Conservation (phyloP, 1,140 invertebrate species). For the Thrips palmi region DNA sequence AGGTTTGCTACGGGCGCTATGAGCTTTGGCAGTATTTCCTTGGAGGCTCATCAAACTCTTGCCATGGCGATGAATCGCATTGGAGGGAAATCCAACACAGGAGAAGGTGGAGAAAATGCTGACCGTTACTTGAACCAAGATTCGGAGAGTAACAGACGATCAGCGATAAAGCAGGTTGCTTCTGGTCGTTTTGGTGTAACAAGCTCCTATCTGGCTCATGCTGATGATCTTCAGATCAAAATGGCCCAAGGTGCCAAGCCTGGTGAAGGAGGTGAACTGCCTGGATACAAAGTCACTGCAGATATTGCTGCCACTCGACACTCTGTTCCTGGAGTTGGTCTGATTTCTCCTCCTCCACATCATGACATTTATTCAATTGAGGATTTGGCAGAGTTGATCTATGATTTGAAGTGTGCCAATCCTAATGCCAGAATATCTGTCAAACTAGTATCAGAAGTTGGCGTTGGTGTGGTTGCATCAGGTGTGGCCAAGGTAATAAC, state of each 20-base stretch:
- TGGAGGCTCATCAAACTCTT: slow-evolving; percentile 87
- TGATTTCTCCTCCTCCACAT: slow-evolving; percentile 97
- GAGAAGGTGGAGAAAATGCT: slow-evolving; percentile 68
- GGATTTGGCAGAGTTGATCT: slow-evolving; percentile 95
- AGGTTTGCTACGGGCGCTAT: slow-evolving; percentile 70
- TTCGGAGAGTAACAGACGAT: slow-evolving; percentile 53
- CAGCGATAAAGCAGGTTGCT: slow-evolving; percentile 83
- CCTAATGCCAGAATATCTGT: slow-evolving; percentile 89
- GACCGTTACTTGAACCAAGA: slow-evolving; percentile 68
- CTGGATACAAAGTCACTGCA: slow-evolving; percentile 75
- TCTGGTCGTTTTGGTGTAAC: slow-evolving; percentile 97
- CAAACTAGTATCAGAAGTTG: slow-evolving; percentile 95
- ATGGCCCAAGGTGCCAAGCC: slow-evolving; percentile 98
- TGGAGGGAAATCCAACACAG: slow-evolving; percentile 55
- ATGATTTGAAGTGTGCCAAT: slow-evolving; percentile 96
- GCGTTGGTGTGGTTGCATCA: slow-evolving; percentile 93
- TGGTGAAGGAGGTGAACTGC: slow-evolving; percentile 86
- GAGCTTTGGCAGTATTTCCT: slow-evolving; percentile 83
- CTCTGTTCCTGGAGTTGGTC: slow-evolving; percentile 90
- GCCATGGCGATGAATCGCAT: slow-evolving; percentile 92
- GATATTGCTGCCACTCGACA: slow-evolving; percentile 91
- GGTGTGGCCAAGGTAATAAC: slow-evolving; percentile 83
- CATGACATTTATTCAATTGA: slow-evolving; percentile 99
- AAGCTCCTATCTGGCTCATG: slow-evolving; percentile 87
- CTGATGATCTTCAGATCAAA: slow-evolving; percentile 93